These are phyloP conservation scores for Ichneumoninae sp. DNA, from an alignment of 2,888 invertebrate genomes.

Conservation along the genomic window DNA sequence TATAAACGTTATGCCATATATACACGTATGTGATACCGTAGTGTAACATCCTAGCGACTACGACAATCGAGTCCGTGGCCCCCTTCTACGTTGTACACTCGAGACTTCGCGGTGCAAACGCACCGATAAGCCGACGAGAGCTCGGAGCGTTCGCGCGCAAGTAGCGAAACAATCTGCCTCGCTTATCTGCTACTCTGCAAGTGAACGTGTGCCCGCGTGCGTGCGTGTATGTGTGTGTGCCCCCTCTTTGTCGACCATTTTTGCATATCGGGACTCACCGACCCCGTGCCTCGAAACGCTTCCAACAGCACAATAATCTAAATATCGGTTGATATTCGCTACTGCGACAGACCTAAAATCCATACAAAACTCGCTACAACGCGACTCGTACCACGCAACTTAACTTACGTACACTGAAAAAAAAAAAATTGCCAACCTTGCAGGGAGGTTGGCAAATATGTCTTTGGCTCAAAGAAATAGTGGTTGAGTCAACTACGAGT, in stretches of 20 bases:
- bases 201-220: conserved; percentile 1
- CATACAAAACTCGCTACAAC: background rate
- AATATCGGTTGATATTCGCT: background rate
- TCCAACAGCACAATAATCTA: background rate
- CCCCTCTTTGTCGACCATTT: conserved; percentile 42
- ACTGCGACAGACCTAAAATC: background rate
- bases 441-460: no score
- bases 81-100: conserved; percentile 25
- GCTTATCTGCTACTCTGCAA: conserved; percentile 55
- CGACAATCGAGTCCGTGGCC: conserved; percentile 38
- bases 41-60: background rate
- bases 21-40: background rate
- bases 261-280: conserved; percentile 50
- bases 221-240: background rate
- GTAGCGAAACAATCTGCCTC: conserved; percentile 61
- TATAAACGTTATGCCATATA: background rate
- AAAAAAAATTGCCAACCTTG: no score
- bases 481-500: no score
- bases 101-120: conserved; percentile 30
- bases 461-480: no score
- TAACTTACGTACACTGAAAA: no score
- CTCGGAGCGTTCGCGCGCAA: background rate
- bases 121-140: conserved; percentile 29
- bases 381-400: background rate
- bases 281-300: conserved; percentile 21